These are phyloP conservation scores for Hirundo rustica DNA, from an alignment of 2,797 vertebrate species.

Conservation along the genomic window DNA sequence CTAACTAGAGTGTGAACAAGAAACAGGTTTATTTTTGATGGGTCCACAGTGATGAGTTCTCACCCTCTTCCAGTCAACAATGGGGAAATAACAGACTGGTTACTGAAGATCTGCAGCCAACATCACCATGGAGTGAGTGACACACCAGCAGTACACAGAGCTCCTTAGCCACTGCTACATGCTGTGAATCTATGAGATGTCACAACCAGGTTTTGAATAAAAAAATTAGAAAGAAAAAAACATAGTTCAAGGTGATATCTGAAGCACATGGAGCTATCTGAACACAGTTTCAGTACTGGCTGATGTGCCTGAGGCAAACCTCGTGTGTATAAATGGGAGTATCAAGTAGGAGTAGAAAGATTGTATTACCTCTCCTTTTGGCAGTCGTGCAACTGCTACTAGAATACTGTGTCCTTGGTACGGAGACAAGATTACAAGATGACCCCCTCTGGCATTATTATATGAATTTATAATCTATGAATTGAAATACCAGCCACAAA, in stretches of 20 bases:
- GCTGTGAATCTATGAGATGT: not conserved
- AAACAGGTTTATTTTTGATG: not conserved
- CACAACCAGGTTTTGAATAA: not conserved
- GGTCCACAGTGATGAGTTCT: not conserved
- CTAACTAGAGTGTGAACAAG: not conserved
- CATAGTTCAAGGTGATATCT: not conserved
- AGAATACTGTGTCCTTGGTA: constrained; percentile 52
- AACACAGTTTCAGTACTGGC: not conserved
- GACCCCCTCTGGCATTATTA: not conserved
- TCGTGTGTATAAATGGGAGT: not conserved
- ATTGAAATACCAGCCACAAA: not conserved
- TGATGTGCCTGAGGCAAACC: not conserved
- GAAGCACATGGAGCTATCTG: not conserved
- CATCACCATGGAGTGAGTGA: not conserved
- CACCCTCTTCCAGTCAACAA: not conserved
- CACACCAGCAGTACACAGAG: not conserved
- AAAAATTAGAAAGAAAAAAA: not conserved
- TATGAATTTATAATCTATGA: constrained; percentile 24
- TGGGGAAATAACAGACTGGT: not conserved
- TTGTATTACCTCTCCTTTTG: constrained; percentile 32
- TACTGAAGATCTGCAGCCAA: not conserved
- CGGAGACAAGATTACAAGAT: not conserved
- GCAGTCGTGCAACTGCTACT: not conserved
- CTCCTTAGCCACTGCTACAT: not conserved
- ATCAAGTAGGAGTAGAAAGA: constrained; percentile 37